Conservation (phyloP, 2,113 vertebrate genomes). For the Accipiter cooperii region DNA sequence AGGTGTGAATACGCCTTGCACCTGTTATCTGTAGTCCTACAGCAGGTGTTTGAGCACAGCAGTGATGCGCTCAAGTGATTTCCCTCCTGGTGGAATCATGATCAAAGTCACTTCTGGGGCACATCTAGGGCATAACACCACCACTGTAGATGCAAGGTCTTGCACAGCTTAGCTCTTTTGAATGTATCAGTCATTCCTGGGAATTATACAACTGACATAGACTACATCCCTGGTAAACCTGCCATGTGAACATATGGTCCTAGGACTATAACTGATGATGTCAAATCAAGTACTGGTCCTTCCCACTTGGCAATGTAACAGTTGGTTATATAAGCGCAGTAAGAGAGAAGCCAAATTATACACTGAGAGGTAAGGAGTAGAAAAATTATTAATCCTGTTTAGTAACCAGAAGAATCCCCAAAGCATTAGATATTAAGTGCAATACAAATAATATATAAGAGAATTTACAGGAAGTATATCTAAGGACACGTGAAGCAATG, state of each 20-base stretch:
- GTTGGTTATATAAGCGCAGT: neutral
- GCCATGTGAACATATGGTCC: neutral
- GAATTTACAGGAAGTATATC: neutral
- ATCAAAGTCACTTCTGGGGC: neutral
- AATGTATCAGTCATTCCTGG: neutral
- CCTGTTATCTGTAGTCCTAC: neutral
- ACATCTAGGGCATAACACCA: neutral
- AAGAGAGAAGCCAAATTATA: neutral
- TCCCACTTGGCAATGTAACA: neutral
- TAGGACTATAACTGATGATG: neutral
- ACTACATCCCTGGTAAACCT: neutral
- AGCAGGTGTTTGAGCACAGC: neutral
- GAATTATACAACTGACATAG: neutral
- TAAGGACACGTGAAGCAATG: neutral
- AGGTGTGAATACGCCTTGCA: neutral
- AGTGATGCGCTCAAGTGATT: neutral
- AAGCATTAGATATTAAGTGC: neutral
- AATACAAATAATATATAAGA: neutral
- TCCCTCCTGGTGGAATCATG: neutral
- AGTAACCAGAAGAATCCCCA: neutral
- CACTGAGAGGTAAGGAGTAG: neutral
- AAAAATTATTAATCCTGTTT: neutral
- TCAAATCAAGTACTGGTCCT: neutral
- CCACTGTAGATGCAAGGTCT: neutral
- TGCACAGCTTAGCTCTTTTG: neutral